Base-by-base conservation (phyloP, 2,797 vertebrate genomes). In the Sebastolobus alascanus region DNA sequence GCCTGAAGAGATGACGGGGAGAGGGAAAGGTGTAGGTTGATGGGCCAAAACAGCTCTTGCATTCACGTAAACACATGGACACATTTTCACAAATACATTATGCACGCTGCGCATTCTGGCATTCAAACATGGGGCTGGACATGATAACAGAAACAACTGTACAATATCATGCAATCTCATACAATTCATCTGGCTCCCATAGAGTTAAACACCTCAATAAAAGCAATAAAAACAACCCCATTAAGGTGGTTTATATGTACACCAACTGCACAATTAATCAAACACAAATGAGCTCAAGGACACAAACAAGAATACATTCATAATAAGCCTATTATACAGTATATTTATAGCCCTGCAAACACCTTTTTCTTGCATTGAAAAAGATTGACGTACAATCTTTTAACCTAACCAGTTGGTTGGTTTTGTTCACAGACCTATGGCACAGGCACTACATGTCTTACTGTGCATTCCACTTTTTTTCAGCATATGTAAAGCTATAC, bases 11-110 rank as follows among this genome's bases (percentile, higher is more conserved):
- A 92, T 91, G 93, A 94, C 92, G 90, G 90, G 83, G 84, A 90
- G 91, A 94, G 69, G 84, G 87, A 84, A 92, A 93, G 94, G 93
- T 95, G 90, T 89, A 80, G 86, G 90, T 80, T 93, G 92, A 92
- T 86, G 72, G 87, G 78, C 84, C 65, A 77, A 81, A 87, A 88
- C 87, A 89, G 82, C 84, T 84, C 75, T 68, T 65, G 78, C 82
- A 87, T 89, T 82, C 68, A 77, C 25, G n/a, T 76, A 82, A 77
- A 81, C 79, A 70, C 68, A 68, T 25, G 27, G 61, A 50, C 73
- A 84, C 68, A 84, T 78, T 85, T 89, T 85, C 52, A 73, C 74
- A 61, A 83, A 86, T 79, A 63, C 75, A 77, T 82, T 11, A 78
- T 83, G 63, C 73, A 75, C 7, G 35, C 25, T 59, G 22, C n/a